These are phyloP conservation scores for Dasyprocta punctata DNA, from an alignment of 2,113 vertebrate genomes.

Conservation along the genomic window DNA sequence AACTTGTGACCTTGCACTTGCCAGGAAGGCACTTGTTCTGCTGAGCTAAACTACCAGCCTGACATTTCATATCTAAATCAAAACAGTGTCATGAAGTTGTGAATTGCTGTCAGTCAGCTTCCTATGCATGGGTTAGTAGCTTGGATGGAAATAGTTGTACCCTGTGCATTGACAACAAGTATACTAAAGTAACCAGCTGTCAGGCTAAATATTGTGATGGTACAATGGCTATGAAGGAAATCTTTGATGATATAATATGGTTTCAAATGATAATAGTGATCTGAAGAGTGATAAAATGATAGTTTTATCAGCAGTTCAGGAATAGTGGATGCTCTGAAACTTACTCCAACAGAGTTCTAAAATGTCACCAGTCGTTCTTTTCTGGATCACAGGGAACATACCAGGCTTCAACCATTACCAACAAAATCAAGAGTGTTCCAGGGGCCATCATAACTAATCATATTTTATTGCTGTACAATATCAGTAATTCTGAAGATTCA, in stretches of 20 bases:
- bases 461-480: background rate
- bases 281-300: conserved; percentile 42
- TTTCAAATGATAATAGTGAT: conserved; percentile 44
- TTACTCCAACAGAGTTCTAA: background rate
- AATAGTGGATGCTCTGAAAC: conserved; percentile 29
- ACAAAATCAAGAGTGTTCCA: conserved; percentile 42
- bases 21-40: no score
- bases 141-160: background rate
- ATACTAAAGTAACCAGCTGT: background rate
- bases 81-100: background rate
- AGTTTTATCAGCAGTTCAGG: background rate
- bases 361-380: background rate
- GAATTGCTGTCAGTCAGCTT: conserved; percentile 16
- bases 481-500: conserved; percentile 25
- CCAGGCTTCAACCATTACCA: conserved; percentile 17
- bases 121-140: conserved; percentile 19
- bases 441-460: background rate
- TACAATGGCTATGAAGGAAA: background rate
- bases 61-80: background rate
- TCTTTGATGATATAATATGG: background rate
- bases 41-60: no score
- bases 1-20: no score
- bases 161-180: background rate
- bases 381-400: conserved; percentile 41
- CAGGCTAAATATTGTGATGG: conserved; percentile 10